A percentile compares a stretch with the other conserved stretches of the same genome.
Conservation (phyloP, 2,797 vertebrate genomes). For the Borostomias antarcticus region DNA sequence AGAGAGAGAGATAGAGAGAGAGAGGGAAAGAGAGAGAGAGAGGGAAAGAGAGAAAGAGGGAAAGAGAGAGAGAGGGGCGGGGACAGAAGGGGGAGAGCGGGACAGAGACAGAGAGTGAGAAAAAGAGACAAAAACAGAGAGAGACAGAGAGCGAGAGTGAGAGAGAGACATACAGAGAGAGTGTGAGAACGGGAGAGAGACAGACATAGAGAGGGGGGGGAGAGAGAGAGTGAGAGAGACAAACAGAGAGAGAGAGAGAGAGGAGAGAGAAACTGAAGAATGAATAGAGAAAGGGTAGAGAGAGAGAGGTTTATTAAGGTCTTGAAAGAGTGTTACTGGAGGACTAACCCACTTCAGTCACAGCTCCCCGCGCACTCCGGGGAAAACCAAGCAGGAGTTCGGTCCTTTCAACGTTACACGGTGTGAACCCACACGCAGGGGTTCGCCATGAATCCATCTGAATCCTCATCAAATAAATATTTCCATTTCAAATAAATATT, state of each 20-base stretch:
- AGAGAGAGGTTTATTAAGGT: neutral
- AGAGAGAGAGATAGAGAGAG: slow-evolving; percentile 18
- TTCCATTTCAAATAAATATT: too few relatives aligned
- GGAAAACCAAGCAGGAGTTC: too few relatives aligned
- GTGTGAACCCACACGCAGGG: too few relatives aligned
- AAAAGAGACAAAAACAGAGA: slow-evolving; percentile 23
- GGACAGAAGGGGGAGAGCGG: neutral
- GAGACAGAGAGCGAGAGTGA: neutral
- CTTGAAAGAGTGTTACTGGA: neutral
- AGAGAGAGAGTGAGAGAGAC: slow-evolving; percentile 12
- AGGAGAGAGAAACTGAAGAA: neutral
- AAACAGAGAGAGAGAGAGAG: neutral
- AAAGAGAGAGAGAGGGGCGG: neutral
- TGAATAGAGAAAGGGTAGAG: neutral
- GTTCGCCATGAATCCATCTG: too few relatives aligned
- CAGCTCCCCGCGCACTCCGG: too few relatives aligned
- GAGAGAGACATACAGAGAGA: neutral
- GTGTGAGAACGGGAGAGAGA: slow-evolving; percentile 19
- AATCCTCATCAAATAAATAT: too few relatives aligned
- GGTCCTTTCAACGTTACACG: too few relatives aligned
- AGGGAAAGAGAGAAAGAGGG: slow-evolving; percentile 2
- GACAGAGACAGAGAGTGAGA: slow-evolving; percentile 3
- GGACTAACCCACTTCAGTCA: neutral
- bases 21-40: slow-evolving; percentile 23
- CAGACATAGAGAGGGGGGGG: slow-evolving; percentile 22